These are phyloP conservation scores for Gymnothorax javanicus DNA, from an alignment of 2,797 vertebrate species.

Conservation along the genomic window DNA sequence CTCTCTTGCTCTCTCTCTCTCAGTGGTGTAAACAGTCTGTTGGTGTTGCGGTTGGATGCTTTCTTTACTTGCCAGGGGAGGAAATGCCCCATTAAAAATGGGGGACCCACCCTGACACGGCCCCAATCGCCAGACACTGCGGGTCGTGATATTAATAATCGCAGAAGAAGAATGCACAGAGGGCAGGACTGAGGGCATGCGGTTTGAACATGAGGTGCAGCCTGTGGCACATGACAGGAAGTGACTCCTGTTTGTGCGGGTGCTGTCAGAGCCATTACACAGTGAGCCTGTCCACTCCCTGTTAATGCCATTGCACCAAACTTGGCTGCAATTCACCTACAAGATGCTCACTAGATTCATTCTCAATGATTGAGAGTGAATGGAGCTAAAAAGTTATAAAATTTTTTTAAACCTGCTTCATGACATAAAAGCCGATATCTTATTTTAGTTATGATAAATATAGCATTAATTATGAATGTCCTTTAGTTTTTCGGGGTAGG, in stretches of 20 bases:
- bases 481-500: too few species aligned
- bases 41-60: slow-evolving; percentile 12
- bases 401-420: too few species aligned
- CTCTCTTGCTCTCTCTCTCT: background rate
- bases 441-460: too few species aligned
- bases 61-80: slow-evolving; percentile 47
- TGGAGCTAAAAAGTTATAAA: too few species aligned
- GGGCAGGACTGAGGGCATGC: background rate
- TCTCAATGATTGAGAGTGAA: too few species aligned
- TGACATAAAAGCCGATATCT: too few species aligned
- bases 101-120: slow-evolving; percentile 51
- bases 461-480: too few species aligned
- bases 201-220: background rate
- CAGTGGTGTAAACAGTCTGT: slow-evolving; percentile 8
- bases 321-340: too few species aligned
- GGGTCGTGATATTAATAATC: slow-evolving; percentile 2
- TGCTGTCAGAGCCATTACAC: background rate
- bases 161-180: background rate
- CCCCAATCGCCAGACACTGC: background rate
- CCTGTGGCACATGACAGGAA: background rate
- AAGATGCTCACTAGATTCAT: too few species aligned
- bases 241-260: background rate
- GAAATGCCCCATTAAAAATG: slow-evolving; percentile 78
- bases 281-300: background rate
- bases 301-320: background rate